These are phyloP conservation scores for Melanotaenia boesemani DNA, from an alignment of 2,797 vertebrate species.

Conservation along the genomic window DNA sequence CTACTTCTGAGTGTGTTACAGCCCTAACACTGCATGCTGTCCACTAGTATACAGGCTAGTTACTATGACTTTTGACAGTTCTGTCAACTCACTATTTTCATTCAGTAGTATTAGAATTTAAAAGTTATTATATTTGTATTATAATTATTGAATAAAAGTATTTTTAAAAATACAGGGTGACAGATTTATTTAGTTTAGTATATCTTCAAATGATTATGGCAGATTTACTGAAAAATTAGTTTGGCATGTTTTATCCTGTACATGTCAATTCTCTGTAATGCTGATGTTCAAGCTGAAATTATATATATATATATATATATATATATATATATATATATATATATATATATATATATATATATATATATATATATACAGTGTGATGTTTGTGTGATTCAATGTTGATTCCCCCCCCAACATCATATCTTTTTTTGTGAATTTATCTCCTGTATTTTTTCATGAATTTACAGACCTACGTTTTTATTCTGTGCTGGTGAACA, in stretches of 20 bases:
- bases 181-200: not conserved
- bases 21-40: conserved; percentile 56
- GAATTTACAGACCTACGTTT: conserved; percentile 18
- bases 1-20: conserved; percentile 37
- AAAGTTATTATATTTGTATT: not conserved
- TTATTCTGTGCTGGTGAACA: conserved; percentile 1
- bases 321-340: no score
- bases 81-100: conserved; percentile 5
- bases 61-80: conserved; percentile 3
- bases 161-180: not conserved
- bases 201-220: no score
- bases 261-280: not conserved
- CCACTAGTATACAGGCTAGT: conserved; percentile 14
- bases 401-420: not conserved
- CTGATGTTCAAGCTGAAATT: not conserved
- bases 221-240: not conserved
- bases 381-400: not conserved
- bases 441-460: conserved; percentile 1
- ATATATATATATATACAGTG: no score
- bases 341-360: no score
- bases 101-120: not conserved
- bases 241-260: conserved; percentile 15
- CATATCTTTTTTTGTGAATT: not conserved
- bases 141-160: not conserved
- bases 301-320: not conserved